Evolutionary conservation across 2,888 invertebrate species (phyloP).

Genomic region (Megalurothrips usitatus): DNA sequence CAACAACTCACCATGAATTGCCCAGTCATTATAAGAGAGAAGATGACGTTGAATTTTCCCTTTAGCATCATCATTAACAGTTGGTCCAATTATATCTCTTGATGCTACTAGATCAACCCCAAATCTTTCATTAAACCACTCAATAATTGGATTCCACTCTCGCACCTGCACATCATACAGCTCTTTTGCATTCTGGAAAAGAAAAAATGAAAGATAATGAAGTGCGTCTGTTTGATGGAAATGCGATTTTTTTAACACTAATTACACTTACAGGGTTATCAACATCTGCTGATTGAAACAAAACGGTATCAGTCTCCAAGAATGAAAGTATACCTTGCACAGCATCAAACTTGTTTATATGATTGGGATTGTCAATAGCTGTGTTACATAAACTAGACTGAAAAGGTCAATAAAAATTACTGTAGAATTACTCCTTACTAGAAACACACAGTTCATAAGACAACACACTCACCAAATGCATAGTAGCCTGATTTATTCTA

Average conservation of each 20-base stretch:
- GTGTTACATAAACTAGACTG: conserved; percentile 87
- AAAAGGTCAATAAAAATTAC: conserved; percentile 39
- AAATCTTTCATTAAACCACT: conserved; percentile 84
- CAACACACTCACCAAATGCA: conserved; percentile 72
- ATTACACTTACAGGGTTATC: conserved; percentile 38
- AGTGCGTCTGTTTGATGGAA: conserved; percentile 18
- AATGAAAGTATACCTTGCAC: conserved; percentile 73
- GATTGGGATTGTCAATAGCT: conserved; percentile 86
- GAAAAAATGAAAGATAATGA: conserved; percentile 41
- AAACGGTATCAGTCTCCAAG: conserved; percentile 74
- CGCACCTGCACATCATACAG: conserved; percentile 67
- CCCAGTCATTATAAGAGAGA: conserved; percentile 73
- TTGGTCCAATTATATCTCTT: conserved; percentile 63
- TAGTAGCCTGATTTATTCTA: conserved; percentile 67
- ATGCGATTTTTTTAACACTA: background rate
- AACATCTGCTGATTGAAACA: conserved; percentile 60
- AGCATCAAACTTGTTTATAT: conserved; percentile 68
- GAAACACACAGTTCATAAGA: background rate
- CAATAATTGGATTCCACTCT: conserved; percentile 85
- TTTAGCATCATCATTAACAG: conserved; percentile 61
- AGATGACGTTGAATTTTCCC: conserved; percentile 69
- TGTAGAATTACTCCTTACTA: background rate
- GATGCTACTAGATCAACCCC: conserved; percentile 67
- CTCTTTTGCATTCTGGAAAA: conserved; percentile 66
- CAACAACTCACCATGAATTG: conserved; percentile 66